These are phyloP conservation scores for Hypolimnas misippus DNA, from an alignment of 2,888 invertebrate species.

Conservation along the genomic window DNA sequence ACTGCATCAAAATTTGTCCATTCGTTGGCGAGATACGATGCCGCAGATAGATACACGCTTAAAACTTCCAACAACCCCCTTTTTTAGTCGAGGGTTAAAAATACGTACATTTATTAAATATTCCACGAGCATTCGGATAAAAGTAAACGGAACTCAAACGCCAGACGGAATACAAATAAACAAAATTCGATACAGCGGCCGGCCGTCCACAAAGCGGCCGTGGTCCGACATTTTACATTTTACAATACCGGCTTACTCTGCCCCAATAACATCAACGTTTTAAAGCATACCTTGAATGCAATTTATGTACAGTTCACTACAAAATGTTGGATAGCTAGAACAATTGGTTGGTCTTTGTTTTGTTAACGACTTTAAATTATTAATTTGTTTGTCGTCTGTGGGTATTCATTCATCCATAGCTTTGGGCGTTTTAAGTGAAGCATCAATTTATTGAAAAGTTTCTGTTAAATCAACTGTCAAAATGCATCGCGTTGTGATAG, in stretches of 20 bases:
- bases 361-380: not conserved
- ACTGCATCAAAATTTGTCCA: no score
- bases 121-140: not conserved
- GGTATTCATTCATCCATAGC: no score
- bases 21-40: no score
- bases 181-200: not conserved
- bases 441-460: no score
- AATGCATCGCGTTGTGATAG: no score
- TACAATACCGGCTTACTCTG: not conserved
- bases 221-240: not conserved
- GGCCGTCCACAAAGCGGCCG: not conserved
- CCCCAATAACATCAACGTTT: not conserved
- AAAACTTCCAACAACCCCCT: not conserved
- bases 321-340: not conserved
- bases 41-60: no score
- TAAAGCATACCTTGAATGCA: not conserved
- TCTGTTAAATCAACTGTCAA: no score
- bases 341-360: not conserved
- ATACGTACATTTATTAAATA: not conserved
- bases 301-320: not conserved
- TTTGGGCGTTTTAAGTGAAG: no score
- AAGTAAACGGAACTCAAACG: not conserved
- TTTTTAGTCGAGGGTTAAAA: no score
- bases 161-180: slow-evolving; percentile 2
- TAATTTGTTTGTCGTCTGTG: not conserved